Base-by-base conservation (phyloP, 2,888 invertebrate species). In the Cremastinae sp. region DNA sequence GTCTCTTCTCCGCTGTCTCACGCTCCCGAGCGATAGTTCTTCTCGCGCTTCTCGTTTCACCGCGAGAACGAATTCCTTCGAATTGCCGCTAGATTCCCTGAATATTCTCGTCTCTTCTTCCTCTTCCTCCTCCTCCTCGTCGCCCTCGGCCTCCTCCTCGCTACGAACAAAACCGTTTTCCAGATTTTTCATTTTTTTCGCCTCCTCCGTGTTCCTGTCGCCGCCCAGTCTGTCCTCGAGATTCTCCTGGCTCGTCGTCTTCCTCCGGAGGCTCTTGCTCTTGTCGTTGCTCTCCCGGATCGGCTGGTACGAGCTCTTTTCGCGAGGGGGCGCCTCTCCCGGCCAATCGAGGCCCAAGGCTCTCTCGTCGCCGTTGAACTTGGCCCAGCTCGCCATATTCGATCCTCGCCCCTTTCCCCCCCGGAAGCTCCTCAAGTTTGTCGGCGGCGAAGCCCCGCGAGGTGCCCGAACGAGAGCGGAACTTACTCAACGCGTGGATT, bases 341-440 rank as follows among this genome's bases (percentile, higher is more conserved):
- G 45, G 68, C 75, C 70, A 76, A 0, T 78, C 76, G 53, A 80
- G 18, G 7, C 56, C 20, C 56, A 45, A 43, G 14, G 56, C 51
- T 41, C 53, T 53, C 64, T 79, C 72, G 68, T 83, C 84, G 9
- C 87, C 84, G 73, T 86, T 87, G 73, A 86, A 85, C 74, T 85
- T 86, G 61, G 82, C 80, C 88, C 88, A 87, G 72, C 87, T 86
- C 76, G 88, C 88, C 88, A 89, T 89, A 54, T 75, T 84, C 53
- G 14, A 10, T 59, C 12, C 54, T 49, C 8, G 49, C 58, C 58
- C 4, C 22, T 34, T 18, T 41, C 16, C 14, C 10, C n/a, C 34
- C 2, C 20, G 9, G 51, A 69, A 47, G 59, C 58, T 65, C 58
- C 8, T 45, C 34, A 54, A 61, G 64, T 61, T 70, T 70, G 20